Conservation (phyloP, 2,797 vertebrate genomes). For the Pseudopleuronectes americanus region DNA sequence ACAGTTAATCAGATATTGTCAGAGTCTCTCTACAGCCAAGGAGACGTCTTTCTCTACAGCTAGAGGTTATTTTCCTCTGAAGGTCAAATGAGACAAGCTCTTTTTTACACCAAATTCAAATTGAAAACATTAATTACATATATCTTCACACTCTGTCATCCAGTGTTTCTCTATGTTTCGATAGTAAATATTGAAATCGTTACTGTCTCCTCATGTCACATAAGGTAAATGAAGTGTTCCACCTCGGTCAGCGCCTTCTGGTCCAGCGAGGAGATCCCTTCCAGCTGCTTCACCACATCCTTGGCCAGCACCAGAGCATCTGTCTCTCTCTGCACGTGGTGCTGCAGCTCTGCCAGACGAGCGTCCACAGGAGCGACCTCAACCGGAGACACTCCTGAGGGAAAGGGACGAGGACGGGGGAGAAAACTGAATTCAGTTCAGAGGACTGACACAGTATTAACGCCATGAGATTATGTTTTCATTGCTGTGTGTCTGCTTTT, state of each 20-base stretch:
- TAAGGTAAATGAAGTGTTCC: not conserved
- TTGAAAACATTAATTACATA: no score
- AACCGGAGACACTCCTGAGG: conserved; percentile 45
- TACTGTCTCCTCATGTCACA: not conserved
- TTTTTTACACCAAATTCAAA: no score
- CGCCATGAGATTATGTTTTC: no score
- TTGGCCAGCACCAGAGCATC: conserved; percentile 87
- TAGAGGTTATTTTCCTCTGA: no score
- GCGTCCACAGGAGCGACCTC: conserved; percentile 72
- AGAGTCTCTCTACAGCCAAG: no score
- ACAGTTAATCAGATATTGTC: no score
- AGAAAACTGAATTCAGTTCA: not conserved
- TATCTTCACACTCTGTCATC: no score
- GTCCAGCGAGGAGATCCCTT: conserved; percentile 85
- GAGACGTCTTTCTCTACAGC: no score
- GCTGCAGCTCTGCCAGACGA: conserved; percentile 86
- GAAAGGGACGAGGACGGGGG: not conserved
- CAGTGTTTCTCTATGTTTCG: no score
- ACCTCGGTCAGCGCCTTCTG: conserved; percentile 89
- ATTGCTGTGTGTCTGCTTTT: no score
- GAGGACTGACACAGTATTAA: not conserved
- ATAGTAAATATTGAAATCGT: no score
- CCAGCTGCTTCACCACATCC: conserved; percentile 90
- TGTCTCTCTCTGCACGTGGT: conserved; percentile 85
- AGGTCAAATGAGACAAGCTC: no score